A percentile compares a stretch with the other conserved stretches of the same genome.
phyloP scores from a whole-genome alignment of 2,797 vertebrate species.

The Pangasius djambal region DNA sequence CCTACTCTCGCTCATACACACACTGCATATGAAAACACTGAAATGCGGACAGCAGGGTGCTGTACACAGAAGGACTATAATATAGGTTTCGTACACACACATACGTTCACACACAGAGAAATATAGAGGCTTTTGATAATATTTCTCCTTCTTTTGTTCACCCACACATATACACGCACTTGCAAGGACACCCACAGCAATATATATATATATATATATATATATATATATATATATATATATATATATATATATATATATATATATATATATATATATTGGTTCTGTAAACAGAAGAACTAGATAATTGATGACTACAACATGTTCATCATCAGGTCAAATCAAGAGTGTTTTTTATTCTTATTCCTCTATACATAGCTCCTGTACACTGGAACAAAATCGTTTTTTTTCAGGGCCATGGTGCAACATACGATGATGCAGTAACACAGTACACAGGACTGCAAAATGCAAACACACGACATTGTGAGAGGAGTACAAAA shows the following conservation, averaged over 20 bases:
- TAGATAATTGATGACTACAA: not conserved
- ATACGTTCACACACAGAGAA: not conserved
- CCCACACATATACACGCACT: slow-evolving; percentile 11
- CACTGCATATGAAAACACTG: not conserved
- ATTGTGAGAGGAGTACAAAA: not conserved
- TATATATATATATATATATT: too few species aligned
- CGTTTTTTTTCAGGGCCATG: not conserved
- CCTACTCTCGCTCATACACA: not conserved
- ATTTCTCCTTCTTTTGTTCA: not conserved
- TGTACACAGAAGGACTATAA: not conserved
- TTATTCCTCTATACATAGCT: not conserved
- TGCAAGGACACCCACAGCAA: slow-evolving; percentile 34
- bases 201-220: not conserved
- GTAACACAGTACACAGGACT: too few species aligned
- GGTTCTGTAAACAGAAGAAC: not conserved
- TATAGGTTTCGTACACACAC: not conserved
- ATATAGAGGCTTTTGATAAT: not conserved
- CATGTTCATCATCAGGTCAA: slow-evolving; percentile 32
- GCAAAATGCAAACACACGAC: not conserved
- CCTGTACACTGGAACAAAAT: not conserved
- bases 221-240: not conserved
- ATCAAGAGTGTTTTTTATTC: not conserved
- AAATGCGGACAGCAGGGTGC: not conserved
- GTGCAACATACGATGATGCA: not conserved
- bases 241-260: too few species aligned